phyloP scores from a whole-genome alignment of 2,888 invertebrate species.

The Ernsta delagoae region DNA sequence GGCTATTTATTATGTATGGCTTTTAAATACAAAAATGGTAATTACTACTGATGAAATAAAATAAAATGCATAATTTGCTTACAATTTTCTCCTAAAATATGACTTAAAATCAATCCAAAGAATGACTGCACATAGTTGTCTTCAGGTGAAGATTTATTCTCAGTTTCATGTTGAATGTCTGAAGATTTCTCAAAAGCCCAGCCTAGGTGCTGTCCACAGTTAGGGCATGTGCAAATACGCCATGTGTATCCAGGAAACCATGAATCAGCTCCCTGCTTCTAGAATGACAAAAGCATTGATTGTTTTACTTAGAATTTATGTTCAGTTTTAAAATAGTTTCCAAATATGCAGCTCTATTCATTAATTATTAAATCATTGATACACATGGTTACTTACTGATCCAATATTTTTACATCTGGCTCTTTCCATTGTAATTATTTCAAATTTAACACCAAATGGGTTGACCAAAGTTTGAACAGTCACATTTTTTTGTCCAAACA shows the following conservation, averaged over 20 bases:
- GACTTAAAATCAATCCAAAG: slow-evolving; percentile 75
- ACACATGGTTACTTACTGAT: slow-evolving; percentile 62
- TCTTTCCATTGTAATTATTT: slow-evolving; percentile 79
- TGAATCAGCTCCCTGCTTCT: slow-evolving; percentile 84
- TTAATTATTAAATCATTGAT: no score
- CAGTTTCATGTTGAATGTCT: slow-evolving; percentile 49
- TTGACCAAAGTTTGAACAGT: slow-evolving; percentile 84
- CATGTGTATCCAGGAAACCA: slow-evolving; percentile 89
- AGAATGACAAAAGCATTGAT: slow-evolving; percentile 39
- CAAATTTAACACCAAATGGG: slow-evolving; percentile 82
- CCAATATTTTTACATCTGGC: slow-evolving; percentile 83
- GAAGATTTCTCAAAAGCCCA: slow-evolving; percentile 84
- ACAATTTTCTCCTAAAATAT: slow-evolving; percentile 81
- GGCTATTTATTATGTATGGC: no score
- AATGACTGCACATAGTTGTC: slow-evolving; percentile 58
- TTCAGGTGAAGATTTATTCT: slow-evolving; percentile 39
- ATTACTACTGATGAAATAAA: no score
- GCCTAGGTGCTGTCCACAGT: slow-evolving; percentile 86
- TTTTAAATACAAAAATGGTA: no score
- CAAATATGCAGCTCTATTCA: no score
- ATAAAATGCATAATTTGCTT: slow-evolving; percentile 68
- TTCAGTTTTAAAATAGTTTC: no score
- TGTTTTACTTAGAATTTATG: background rate
- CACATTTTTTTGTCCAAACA: slow-evolving; percentile 82
- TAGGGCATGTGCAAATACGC: slow-evolving; percentile 86